Evolutionary conservation across 2,888 invertebrate species (phyloP).

Genomic region (Melinaea menophilus): DNA sequence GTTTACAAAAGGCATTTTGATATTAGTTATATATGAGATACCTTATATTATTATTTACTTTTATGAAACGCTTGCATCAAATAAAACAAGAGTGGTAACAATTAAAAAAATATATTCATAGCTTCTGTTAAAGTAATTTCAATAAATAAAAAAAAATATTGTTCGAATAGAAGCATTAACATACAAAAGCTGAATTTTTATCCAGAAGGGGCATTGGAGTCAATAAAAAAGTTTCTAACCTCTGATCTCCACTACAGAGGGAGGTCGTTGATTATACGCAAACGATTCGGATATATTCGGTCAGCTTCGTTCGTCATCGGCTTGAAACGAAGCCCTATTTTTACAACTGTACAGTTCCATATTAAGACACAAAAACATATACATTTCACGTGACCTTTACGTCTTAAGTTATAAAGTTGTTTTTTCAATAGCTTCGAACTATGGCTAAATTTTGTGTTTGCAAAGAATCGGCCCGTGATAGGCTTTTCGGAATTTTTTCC

Average conservation of each 20-base stretch:
- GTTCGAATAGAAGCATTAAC: constrained; percentile 12
- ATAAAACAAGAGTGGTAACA: not conserved
- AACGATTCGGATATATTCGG: constrained; percentile 51
- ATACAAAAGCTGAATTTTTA: constrained; percentile 21
- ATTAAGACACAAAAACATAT: constrained; percentile 31
- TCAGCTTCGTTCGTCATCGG: constrained; percentile 56
- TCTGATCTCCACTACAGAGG: constrained; percentile 19
- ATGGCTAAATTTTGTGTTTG: constrained; percentile 31
- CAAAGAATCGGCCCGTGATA: constrained; percentile 57
- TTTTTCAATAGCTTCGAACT: constrained; percentile 33
- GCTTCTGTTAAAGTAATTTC: not conserved
- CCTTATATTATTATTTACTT: too few relatives aligned
- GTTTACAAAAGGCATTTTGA: too few relatives aligned
- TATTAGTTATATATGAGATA: not conserved
- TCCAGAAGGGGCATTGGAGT: constrained; percentile 19
- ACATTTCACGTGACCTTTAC: constrained; percentile 23
- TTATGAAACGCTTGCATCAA: not conserved
- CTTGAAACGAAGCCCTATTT: constrained; percentile 59
- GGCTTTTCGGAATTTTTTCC: constrained; percentile 61
- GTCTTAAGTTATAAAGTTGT: constrained; percentile 33
- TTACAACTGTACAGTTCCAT: constrained; percentile 57
- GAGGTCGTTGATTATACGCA: constrained; percentile 31
- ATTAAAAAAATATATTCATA: constrained; percentile 1
- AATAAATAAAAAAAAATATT: constrained; percentile 9
- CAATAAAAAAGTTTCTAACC: constrained; percentile 27